Base-by-base conservation (phyloP, 2,113 vertebrate species). In the Alligator mississippiensis region DNA sequence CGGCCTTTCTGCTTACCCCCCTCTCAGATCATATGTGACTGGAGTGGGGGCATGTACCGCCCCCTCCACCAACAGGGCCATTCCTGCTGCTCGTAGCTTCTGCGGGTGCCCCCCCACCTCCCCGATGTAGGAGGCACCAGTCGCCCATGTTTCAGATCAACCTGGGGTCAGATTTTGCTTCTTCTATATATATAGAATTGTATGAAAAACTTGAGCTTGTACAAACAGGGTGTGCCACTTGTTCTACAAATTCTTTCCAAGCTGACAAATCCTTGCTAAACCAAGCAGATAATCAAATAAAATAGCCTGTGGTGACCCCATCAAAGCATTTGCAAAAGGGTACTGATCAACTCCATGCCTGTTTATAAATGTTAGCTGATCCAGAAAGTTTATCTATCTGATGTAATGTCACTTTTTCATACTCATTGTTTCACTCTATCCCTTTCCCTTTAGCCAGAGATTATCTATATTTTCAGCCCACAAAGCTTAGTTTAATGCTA, bases 211-310 rank as follows among this genome's bases (percentile, higher is more conserved):
- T 0, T 78, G 91, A 88, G 79, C 91, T 88, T 91, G 90, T 77
- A 94, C 89, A 91, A 95, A 94, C 84, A 62, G 66, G 58, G n/a
- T 96, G 78, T 87, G 96, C 91, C 95, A 95, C 60, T 97, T 95
- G 94, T 93, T 91, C 92, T 95, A 90, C 94, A 96, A 91, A 96
- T 96, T 96, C 94, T 97, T 97, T 97, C 94, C 96, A 93, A 92
- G 96, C 85, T 64, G 96, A 81, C 66, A 95, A 95, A 96, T 93
- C 81, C 89, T 75, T 94, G 66, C 61, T 96, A 94, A 94, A 95
- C 91, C 94, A 91, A 22, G 68, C 76, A 96, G 93, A 95, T 93
- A 97, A 96, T 90, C 54, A 89, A 96, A 86, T 74, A 84, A 87
- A 59, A 54, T 58, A 38, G 87, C 64, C 91, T 86, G 85, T 1